Evolutionary conservation across 2,888 invertebrate species (phyloP).

Genomic region (Drosophila subsilvestris): DNA sequence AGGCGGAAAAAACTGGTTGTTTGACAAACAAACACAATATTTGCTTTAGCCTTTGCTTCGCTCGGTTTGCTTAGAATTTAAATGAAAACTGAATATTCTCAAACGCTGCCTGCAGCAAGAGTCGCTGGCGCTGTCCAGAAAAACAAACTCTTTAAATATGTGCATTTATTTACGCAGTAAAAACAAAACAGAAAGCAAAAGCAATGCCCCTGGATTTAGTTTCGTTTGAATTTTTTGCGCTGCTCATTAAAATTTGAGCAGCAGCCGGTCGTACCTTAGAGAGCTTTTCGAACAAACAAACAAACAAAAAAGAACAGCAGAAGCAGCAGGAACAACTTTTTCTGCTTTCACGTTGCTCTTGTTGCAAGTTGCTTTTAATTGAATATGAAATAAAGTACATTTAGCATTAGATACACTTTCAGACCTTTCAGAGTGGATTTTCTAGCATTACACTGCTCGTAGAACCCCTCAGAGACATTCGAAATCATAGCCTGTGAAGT

Average conservation of each 20-base stretch:
- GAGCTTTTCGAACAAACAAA: slow-evolving; percentile 31
- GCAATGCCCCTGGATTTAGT: not conserved
- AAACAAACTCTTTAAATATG: slow-evolving; percentile 46
- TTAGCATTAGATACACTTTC: too few relatives aligned
- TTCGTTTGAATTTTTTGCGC: slow-evolving; percentile 14
- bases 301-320: slow-evolving; percentile 3
- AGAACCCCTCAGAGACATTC: too few relatives aligned
- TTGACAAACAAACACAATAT: not conserved
- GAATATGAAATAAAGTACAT: not conserved
- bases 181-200: not conserved
- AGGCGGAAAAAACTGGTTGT: not conserved
- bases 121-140: not conserved
- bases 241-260: slow-evolving; percentile 57
- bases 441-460: too few relatives aligned
- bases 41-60: not conserved
- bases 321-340: not conserved
- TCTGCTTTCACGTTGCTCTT: not conserved
- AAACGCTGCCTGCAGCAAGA: not conserved
- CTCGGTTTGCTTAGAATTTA: slow-evolving; percentile 1
- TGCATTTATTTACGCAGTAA: slow-evolving; percentile 36
- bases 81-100: slow-evolving; percentile 1
- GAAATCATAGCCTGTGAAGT: not conserved
- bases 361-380: not conserved
- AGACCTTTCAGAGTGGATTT: too few relatives aligned
- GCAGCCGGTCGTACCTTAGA: not conserved